Evolutionary conservation across 2,113 vertebrate genomes (phyloP).

Genomic region (Zonotrichia leucophrys): DNA sequence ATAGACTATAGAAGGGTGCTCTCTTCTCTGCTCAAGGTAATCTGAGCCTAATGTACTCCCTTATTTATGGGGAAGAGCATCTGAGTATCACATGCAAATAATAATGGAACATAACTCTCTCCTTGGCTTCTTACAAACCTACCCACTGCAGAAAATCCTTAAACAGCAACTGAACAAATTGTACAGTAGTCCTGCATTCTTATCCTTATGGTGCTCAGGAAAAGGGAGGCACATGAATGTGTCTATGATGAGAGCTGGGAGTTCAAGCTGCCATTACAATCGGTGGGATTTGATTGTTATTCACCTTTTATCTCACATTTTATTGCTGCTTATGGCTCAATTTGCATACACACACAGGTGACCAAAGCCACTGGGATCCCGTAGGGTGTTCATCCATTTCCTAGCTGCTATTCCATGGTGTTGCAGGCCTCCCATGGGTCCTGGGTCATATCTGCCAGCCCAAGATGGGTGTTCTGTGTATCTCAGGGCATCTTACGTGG

Average conservation of each 20-base stretch:
- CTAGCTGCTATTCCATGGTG: neutral
- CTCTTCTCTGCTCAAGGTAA: neutral
- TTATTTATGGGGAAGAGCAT: neutral
- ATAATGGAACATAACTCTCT: neutral
- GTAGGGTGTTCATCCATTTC: neutral
- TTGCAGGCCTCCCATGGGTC: neutral
- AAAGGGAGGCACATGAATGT: neutral
- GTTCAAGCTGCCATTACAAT: neutral
- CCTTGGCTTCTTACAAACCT: neutral
- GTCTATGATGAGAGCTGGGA: neutral
- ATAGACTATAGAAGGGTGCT: neutral
- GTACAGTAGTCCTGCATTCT: neutral
- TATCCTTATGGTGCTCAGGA: neutral
- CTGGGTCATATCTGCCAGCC: neutral
- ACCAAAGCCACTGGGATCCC: neutral
- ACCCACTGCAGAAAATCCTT: neutral
- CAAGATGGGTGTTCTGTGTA: neutral
- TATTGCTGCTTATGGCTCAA: neutral
- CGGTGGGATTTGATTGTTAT: neutral
- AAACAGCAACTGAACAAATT: neutral
- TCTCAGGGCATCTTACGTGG: neutral
- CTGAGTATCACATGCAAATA: neutral
- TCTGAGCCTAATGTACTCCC: neutral
- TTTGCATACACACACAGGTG: neutral
- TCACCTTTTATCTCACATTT: neutral